Conservation (phyloP, 2,888 invertebrate species). For the Nemotelus nigrinus region DNA sequence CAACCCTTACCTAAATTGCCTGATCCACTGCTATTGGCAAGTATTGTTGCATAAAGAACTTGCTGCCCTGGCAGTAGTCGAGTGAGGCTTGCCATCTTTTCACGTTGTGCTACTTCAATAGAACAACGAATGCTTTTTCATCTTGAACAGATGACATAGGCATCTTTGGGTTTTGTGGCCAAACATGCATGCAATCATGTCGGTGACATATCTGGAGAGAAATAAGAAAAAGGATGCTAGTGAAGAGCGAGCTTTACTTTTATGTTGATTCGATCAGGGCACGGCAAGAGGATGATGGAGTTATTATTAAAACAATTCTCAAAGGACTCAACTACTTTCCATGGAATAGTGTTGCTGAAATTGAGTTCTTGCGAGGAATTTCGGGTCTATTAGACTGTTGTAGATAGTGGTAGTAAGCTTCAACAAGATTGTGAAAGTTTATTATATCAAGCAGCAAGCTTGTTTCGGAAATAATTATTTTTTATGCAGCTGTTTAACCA, state of each 20-base stretch:
- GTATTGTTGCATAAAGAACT: slow-evolving; percentile 37
- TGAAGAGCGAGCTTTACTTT: background rate
- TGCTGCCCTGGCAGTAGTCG: background rate
- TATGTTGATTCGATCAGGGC: no score
- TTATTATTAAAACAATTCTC: no score
- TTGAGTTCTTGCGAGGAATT: no score
- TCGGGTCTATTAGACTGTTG: no score
- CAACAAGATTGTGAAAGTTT: no score
- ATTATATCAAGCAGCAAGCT: no score
- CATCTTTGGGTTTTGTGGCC: slow-evolving; percentile 6
- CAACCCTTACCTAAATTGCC: background rate
- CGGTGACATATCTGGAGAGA: slow-evolving; percentile 16
- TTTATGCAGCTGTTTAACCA: no score
- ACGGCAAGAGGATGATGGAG: no score
- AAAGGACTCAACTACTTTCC: no score
- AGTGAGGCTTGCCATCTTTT: slow-evolving; percentile 1
- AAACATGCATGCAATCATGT: slow-evolving; percentile 1
- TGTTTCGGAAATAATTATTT: no score
- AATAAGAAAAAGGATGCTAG: background rate
- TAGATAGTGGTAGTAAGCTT: no score
- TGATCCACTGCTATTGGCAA: background rate
- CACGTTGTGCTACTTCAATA: background rate
- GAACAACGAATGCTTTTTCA: background rate
- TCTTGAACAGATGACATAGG: background rate
- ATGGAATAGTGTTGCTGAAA: no score